These are phyloP conservation scores for Oligia latruncula DNA, from an alignment of 2,888 invertebrate genomes.

Conservation along the genomic window DNA sequence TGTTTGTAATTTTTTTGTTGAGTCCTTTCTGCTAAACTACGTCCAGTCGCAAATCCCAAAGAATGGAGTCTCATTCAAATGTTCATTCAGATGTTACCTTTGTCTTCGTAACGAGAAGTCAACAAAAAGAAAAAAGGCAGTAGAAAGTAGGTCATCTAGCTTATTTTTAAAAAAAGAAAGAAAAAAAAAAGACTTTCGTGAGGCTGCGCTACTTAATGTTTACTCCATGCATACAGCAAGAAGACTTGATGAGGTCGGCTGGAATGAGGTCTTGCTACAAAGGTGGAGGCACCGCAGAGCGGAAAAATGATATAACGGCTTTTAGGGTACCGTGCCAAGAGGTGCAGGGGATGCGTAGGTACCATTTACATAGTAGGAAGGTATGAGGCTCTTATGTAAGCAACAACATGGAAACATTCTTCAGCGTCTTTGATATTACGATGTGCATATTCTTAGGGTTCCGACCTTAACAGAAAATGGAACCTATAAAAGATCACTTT, in stretches of 20 bases:
- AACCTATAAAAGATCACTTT: too few relatives aligned
- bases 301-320: constrained; percentile 54
- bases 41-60: constrained; percentile 8
- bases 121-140: constrained; percentile 46
- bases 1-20: too few relatives aligned
- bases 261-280: constrained; percentile 71
- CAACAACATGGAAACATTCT: background rate
- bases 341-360: constrained; percentile 11
- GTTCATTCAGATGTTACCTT: constrained; percentile 35
- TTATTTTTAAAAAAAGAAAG: constrained; percentile 52
- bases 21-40: too few relatives aligned
- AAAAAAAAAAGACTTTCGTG: constrained; percentile 21
- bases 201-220: constrained; percentile 64
- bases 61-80: background rate
- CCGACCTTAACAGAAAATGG: too few relatives aligned
- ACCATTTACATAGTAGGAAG: background rate
- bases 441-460: background rate
- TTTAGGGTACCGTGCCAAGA: constrained; percentile 44
- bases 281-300: constrained; percentile 41
- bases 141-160: constrained; percentile 64
- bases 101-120: constrained; percentile 58
- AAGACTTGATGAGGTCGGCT: constrained; percentile 69
- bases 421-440: background rate
- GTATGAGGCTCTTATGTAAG: constrained; percentile 34
- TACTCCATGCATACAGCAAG: constrained; percentile 62